Conservation (phyloP, 2,113 vertebrate species). For the Parus major region DNA sequence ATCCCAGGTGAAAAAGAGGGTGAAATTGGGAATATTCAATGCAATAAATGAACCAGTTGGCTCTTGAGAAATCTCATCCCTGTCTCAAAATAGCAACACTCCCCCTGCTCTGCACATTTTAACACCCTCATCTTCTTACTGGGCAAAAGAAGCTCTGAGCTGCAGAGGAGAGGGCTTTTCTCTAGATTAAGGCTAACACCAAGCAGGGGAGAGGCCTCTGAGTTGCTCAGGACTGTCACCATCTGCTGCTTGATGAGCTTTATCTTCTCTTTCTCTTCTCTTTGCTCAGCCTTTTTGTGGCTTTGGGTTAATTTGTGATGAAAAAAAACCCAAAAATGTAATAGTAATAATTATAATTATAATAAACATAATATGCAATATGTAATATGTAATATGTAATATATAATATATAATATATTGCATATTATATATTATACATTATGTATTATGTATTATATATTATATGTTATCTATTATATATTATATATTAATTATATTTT, state of each 20-base stretch:
- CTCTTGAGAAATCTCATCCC: neutral
- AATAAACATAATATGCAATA: no score
- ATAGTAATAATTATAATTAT: no score
- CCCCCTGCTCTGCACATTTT: neutral
- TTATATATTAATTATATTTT: no score
- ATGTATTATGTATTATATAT: no score
- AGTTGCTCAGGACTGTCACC: neutral
- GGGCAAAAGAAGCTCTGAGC: neutral
- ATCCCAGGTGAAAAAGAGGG: neutral
- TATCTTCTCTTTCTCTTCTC: neutral
- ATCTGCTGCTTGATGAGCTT: slow-evolving; percentile 18
- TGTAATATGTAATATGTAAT: no score
- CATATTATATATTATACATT: no score
- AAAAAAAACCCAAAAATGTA: no score
- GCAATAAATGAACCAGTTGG: neutral
- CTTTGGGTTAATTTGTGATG: neutral
- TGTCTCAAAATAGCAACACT: neutral
- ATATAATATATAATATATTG: no score
- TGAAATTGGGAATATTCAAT: fast-evolving
- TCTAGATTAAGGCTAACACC: slow-evolving; percentile 2
- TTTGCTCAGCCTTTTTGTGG: neutral
- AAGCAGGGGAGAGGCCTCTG: neutral
- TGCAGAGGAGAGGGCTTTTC: neutral
- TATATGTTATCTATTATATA: no score
- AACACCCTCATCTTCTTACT: slow-evolving; percentile 38